These are phyloP conservation scores for Tarsius wallacei DNA, from an alignment of 2,797 vertebrate species.

Conservation along the genomic window DNA sequence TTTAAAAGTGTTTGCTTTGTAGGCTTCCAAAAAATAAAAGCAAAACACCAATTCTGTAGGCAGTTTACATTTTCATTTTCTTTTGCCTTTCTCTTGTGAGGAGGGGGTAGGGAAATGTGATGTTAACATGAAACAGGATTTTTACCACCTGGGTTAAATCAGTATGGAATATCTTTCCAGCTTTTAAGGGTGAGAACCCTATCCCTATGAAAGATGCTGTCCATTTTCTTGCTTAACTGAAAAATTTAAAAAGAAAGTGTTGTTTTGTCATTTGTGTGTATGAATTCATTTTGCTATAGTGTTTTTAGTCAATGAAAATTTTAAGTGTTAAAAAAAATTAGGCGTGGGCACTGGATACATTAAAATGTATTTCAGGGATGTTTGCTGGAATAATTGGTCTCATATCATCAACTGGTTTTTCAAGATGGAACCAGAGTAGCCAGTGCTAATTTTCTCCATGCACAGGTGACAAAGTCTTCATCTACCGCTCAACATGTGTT, in stretches of 20 bases:
- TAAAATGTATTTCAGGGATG: not conserved
- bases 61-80: constrained; percentile 24
- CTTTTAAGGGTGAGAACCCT: not conserved
- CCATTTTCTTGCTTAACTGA: constrained; percentile 18
- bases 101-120: constrained; percentile 24
- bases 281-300: not conserved
- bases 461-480: not conserved
- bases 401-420: not conserved
- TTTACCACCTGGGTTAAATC: constrained; percentile 63
- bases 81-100: constrained; percentile 39
- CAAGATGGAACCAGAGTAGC: not conserved
- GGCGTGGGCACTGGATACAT: not conserved
- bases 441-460: not conserved
- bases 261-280: not conserved
- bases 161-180: not conserved
- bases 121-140: constrained; percentile 50
- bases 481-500: not conserved
- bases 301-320: constrained; percentile 23
- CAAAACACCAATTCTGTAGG: not conserved
- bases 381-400: not conserved
- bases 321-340: not conserved
- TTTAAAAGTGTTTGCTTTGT: constrained; percentile 54
- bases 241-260: not conserved
- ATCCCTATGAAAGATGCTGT: not conserved
- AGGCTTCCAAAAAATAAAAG: not conserved